phyloP scores from a whole-genome alignment of 1,140 invertebrate species.

The Tigriopus japonicus region DNA sequence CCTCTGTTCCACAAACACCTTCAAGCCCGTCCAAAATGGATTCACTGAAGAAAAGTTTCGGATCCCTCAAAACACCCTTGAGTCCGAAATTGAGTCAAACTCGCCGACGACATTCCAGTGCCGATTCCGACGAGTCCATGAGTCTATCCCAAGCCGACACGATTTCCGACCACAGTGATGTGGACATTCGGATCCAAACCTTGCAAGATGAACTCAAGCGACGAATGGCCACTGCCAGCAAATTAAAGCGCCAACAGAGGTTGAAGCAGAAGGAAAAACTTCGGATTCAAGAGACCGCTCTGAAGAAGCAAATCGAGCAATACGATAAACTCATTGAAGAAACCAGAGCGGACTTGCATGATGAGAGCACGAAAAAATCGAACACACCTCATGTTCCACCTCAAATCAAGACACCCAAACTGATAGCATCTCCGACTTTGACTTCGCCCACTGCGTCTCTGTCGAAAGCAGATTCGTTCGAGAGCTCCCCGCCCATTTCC shows the following conservation, averaged over 20 bases:
- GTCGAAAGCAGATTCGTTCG: not conserved
- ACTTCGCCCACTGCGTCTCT: not conserved
- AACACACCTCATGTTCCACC: not conserved
- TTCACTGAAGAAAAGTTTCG: not conserved
- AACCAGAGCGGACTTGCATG: not conserved
- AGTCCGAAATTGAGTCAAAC: not conserved
- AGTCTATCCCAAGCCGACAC: not conserved
- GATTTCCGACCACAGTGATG: conserved; percentile 4
- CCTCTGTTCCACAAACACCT: too few species aligned
- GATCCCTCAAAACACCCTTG: not conserved
- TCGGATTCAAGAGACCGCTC: not conserved
- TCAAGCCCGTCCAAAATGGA: not conserved
- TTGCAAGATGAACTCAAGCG: not conserved
- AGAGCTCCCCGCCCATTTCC: not conserved
- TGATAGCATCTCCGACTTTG: not conserved
- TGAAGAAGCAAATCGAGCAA: conserved; percentile 3
- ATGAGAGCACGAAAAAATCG: not conserved
- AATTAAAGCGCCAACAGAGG: not conserved
- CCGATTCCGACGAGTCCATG: conserved; percentile 1
- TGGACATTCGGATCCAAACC: not conserved
- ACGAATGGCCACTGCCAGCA: not conserved
- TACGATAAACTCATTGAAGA: conserved; percentile 9
- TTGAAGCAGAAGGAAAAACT: not conserved
- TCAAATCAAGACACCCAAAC: not conserved
- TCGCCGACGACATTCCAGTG: conserved; percentile 4